Base-by-base conservation (phyloP, 64 coral and sea anemone species). In the Catalaphyllia jardinei region DNA sequence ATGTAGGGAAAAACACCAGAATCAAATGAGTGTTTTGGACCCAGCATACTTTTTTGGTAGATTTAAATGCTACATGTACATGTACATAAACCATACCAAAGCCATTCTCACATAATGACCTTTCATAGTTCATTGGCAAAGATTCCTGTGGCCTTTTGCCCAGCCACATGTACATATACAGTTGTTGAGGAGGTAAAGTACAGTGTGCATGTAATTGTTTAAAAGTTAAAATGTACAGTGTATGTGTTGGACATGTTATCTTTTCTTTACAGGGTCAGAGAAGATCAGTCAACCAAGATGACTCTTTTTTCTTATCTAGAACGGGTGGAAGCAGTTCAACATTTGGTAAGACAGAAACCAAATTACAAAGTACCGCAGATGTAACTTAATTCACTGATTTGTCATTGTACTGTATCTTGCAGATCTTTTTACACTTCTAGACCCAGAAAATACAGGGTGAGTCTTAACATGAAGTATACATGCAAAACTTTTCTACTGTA, bases 361-460 rank as follows among this genome's bases (percentile, higher is more conserved):
- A 55, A 3, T 57, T 35, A 3, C 33, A 35, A 57, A 12, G 15
- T 12, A 14, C 54, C 0, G 10, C 54, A 11, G 10, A 57, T 49
- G 4, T 52, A 13, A 24, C 71, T 39, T 7, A 22, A 60, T 59
- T 88, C 3, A 22, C n/a, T 31, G 0, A 46, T 62, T 11, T 0
- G 72, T 69, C 12, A 42, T 94, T 87, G 61, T 76, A 4, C 74
- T 92, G n/a, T 71, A 78, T 3, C 54, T 75, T 89, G 19, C 77
- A 98, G 96, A 98, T 89, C 51, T 98, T 13, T 59, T 98, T 20
- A 79, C 78, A 31, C 62, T 90, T 49, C 51, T 98, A 30, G 96
- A 98, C 64, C 93, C 96, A 64, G 96, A 98, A 83, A 98, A 94
- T 77, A 98, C 96, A 27, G 96, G 96, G 96, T 98, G 59, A 87